phyloP scores from a whole-genome alignment of 53 echinoderm and acorn worm genomes.

The Glandiceps talaboti region DNA sequence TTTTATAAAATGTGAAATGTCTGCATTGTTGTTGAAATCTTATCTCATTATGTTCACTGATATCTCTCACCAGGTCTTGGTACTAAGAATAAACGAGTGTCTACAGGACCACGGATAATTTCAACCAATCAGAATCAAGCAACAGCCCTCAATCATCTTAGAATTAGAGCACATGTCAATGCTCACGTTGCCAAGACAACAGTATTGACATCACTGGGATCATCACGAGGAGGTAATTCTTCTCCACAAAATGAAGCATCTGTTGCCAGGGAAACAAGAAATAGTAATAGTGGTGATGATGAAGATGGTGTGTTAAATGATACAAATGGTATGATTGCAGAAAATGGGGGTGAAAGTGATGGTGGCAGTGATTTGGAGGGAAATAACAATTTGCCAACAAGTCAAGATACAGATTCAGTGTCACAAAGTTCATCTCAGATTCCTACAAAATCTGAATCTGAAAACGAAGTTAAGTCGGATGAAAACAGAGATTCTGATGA shows the following conservation, averaged over 20 bases:
- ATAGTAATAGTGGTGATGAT: background rate
- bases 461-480: background rate
- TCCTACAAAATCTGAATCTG: background rate
- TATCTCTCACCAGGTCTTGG: conserved; percentile 71
- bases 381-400: too few relatives aligned
- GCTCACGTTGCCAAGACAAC: background rate
- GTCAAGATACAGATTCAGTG: background rate
- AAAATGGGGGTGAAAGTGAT: too few relatives aligned
- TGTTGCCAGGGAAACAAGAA: background rate
- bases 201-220: background rate
- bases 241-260: background rate
- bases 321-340: background rate
- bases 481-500: background rate
- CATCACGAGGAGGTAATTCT: background rate
- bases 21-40: too few relatives aligned
- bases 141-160: background rate
- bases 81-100: conserved; percentile 58
- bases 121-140: conserved; percentile 3
- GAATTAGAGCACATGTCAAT: background rate
- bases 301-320: background rate
- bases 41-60: too few relatives aligned
- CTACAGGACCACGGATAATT: conserved; percentile 47
- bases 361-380: too few relatives aligned
- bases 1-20: too few relatives aligned
- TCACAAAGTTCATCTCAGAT: background rate